Conservation (phyloP, 2,113 vertebrate genomes). For the Hyla sarda region DNA sequence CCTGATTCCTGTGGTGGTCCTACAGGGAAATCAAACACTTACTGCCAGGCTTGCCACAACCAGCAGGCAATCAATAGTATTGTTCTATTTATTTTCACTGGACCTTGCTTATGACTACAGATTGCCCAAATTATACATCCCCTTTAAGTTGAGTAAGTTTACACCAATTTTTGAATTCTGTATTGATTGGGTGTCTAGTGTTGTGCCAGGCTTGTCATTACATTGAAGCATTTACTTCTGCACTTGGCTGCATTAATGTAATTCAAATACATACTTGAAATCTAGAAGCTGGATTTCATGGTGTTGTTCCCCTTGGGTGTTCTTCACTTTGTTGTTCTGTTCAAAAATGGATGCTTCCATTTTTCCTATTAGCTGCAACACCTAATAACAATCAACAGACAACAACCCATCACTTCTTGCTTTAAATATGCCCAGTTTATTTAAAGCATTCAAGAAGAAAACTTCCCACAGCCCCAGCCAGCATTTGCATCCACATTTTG, state of each 20-base stretch:
- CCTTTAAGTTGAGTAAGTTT: neutral
- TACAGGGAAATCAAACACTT: too few relatives aligned
- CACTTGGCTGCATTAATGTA: conserved; percentile 60
- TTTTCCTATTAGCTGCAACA: conserved; percentile 73
- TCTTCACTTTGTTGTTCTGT: conserved; percentile 71
- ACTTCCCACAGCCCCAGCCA: neutral
- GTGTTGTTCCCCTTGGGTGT: conserved; percentile 71
- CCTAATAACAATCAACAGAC: conserved; percentile 69
- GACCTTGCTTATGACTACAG: too few relatives aligned
- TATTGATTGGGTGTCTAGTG: conserved; percentile 59
- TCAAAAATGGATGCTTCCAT: conserved; percentile 73
- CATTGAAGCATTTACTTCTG: conserved; percentile 48
- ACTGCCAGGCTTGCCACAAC: too few relatives aligned
- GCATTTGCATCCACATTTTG: neutral
- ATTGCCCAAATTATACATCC: neutral
- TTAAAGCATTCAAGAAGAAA: conserved; percentile 26
- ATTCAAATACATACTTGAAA: conserved; percentile 77
- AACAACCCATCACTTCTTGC: conserved; percentile 46
- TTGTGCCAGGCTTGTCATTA: conserved; percentile 60
- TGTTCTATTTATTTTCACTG: too few relatives aligned
- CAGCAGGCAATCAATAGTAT: too few relatives aligned
- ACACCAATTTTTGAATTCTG: neutral
- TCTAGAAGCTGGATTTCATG: conserved; percentile 77
- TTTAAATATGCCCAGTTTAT: conserved; percentile 55
- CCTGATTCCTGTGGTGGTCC: too few relatives aligned